Evolutionary conservation across 2,113 vertebrate species (phyloP).

Genomic region (Hippocampus comes): DNA sequence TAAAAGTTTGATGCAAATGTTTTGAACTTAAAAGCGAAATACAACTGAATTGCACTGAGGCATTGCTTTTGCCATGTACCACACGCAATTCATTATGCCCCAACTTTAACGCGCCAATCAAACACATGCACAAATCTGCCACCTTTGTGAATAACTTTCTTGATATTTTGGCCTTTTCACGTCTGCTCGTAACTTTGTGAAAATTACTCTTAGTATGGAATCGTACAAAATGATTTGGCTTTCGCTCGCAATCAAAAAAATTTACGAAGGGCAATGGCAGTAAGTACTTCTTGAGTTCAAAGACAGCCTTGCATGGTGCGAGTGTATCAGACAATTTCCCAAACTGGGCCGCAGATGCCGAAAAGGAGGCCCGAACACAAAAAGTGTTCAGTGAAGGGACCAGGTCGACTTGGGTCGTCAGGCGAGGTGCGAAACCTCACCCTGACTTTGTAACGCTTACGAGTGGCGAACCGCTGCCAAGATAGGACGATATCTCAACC

Average conservation of each 20-base stretch:
- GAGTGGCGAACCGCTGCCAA: constrained; percentile 68
- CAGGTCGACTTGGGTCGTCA: constrained; percentile 50
- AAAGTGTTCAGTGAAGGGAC: constrained; percentile 56
- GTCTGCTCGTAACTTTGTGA: too few species aligned
- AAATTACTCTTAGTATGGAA: too few species aligned
- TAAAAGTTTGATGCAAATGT: too few species aligned
- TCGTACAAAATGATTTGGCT: too few species aligned
- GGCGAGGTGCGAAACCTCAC: constrained; percentile 64
- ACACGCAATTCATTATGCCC: too few species aligned
- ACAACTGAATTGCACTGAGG: too few species aligned
- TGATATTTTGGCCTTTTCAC: not conserved
- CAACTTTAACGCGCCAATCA: too few species aligned
- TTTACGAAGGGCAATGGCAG: not conserved
- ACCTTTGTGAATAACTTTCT: not conserved
- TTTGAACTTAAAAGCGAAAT: too few species aligned
- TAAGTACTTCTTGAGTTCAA: not conserved
- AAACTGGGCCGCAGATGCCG: not conserved
- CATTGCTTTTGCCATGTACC: too few species aligned
- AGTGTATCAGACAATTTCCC: not conserved
- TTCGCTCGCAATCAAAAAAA: too few species aligned
- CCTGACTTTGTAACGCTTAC: constrained; percentile 55
- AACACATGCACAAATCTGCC: too few species aligned
- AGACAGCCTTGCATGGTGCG: not conserved
- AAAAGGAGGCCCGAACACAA: constrained; percentile 32
- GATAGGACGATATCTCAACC: constrained; percentile 66